phyloP scores from a whole-genome alignment of 2,113 vertebrate genomes.

The Clupea harengus region DNA sequence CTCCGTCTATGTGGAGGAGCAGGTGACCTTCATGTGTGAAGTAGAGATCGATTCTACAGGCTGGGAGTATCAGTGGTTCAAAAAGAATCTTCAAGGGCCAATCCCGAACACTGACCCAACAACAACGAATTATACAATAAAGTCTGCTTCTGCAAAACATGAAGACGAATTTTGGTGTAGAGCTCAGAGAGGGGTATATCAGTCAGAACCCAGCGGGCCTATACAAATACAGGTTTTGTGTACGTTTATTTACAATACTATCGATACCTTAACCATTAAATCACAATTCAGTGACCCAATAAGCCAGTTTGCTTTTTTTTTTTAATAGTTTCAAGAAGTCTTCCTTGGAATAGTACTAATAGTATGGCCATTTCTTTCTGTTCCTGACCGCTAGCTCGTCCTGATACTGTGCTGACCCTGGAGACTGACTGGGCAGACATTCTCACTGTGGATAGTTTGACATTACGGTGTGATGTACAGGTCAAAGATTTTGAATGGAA shows the following conservation, averaged over 20 bases:
- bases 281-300: neutral
- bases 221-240: neutral
- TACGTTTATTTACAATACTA: slow-evolving; percentile 6
- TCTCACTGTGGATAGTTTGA: slow-evolving; percentile 61
- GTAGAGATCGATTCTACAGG: neutral
- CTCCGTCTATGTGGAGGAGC: neutral
- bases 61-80: neutral
- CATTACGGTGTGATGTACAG: slow-evolving; percentile 57
- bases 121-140: neutral
- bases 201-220: neutral
- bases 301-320: slow-evolving; percentile 32
- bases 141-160: neutral
- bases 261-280: neutral
- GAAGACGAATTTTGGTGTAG: neutral
- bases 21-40: neutral
- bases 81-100: neutral
- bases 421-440: slow-evolving; percentile 65
- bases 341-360: neutral
- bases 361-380: neutral
- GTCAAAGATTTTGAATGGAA: slow-evolving; percentile 24
- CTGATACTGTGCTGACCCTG: slow-evolving; percentile 49
- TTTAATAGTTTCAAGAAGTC: neutral
- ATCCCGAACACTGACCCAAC: neutral
- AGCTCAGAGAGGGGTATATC: accelerated
- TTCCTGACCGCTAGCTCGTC: slow-evolving; percentile 55